Evolutionary conservation across 2,113 vertebrate species (phyloP).

Genomic region (Ia io): DNA sequence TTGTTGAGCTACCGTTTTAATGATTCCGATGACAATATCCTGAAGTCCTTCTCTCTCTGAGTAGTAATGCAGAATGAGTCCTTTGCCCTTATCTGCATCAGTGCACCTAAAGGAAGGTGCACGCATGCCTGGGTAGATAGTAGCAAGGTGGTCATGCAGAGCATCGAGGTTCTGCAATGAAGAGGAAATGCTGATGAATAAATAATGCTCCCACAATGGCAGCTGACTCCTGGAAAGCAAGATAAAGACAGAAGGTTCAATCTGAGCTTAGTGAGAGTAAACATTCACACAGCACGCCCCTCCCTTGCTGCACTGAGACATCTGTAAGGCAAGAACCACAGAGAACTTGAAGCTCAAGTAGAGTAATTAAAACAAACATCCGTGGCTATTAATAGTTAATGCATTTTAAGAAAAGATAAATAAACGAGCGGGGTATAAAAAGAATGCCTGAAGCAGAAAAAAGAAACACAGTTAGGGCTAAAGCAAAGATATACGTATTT

Average conservation of each 20-base stretch:
- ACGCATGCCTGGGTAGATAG: conserved; percentile 98
- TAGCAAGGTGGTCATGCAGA: conserved; percentile 97
- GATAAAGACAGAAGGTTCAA: neutral
- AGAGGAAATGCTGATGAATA: conserved; percentile 64
- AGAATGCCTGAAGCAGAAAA: neutral
- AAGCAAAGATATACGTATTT: neutral
- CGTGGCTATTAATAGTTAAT: neutral
- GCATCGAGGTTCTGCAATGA: conserved; percentile 94
- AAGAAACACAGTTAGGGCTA: neutral
- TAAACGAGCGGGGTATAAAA: neutral
- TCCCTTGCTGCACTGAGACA: too few relatives aligned
- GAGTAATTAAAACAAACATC: neutral
- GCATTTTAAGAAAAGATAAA: neutral
- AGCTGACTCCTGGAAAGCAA: neutral
- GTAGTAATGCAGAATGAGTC: conserved; percentile 98
- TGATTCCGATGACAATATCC: conserved; percentile 99
- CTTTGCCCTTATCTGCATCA: conserved; percentile 95
- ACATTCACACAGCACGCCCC: neutral
- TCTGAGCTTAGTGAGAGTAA: neutral
- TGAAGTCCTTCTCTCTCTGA: conserved; percentile 98
- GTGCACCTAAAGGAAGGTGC: conserved; percentile 98
- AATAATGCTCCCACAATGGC: conserved; percentile 85
- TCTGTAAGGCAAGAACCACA: neutral
- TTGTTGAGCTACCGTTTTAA: conserved; percentile 98
- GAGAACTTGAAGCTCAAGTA: neutral